Evolutionary conservation across 2,888 invertebrate genomes (phyloP).

Genomic region (Agonum fuliginosum): DNA sequence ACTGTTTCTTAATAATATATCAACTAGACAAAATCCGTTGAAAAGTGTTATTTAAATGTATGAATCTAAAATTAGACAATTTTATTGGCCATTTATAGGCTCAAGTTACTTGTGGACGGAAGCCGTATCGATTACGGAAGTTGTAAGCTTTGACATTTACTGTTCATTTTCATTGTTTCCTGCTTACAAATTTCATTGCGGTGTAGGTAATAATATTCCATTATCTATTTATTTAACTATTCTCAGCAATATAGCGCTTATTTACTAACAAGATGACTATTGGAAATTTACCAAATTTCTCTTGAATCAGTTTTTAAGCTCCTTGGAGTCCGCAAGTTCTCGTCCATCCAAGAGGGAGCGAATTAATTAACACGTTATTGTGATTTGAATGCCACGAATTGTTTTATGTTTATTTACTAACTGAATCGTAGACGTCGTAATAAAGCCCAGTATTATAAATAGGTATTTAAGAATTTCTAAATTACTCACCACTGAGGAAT

Average conservation of each 20-base stretch:
- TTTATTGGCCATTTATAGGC: constrained; percentile 44
- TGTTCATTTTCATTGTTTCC: constrained; percentile 23
- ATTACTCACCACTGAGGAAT: constrained; percentile 1
- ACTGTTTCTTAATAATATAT: not conserved
- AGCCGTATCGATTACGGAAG: constrained; percentile 38
- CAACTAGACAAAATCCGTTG: not conserved
- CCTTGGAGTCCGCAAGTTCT: constrained; percentile 9
- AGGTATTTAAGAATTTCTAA: no score
- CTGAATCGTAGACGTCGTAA: constrained; percentile 16
- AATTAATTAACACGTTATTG: constrained; percentile 53
- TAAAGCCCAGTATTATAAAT: constrained; percentile 4
- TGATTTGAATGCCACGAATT: constrained; percentile 47
- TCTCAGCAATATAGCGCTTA: not conserved
- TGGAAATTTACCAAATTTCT: not conserved
- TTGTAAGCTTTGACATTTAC: constrained; percentile 26
- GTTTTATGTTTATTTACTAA: constrained; percentile 32
- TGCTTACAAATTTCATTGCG: constrained; percentile 23
- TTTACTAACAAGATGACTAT: not conserved
- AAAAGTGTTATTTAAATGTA: constrained; percentile 4
- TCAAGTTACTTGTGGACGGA: constrained; percentile 32
- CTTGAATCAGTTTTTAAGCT: constrained; percentile 37
- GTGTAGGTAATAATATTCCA: not conserved
- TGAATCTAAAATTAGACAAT: constrained; percentile 33
- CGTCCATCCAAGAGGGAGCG: constrained; percentile 18
- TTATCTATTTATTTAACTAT: constrained; percentile 19